Base-by-base conservation (phyloP, 2,113 vertebrate species). In the Plotosus lineatus region DNA sequence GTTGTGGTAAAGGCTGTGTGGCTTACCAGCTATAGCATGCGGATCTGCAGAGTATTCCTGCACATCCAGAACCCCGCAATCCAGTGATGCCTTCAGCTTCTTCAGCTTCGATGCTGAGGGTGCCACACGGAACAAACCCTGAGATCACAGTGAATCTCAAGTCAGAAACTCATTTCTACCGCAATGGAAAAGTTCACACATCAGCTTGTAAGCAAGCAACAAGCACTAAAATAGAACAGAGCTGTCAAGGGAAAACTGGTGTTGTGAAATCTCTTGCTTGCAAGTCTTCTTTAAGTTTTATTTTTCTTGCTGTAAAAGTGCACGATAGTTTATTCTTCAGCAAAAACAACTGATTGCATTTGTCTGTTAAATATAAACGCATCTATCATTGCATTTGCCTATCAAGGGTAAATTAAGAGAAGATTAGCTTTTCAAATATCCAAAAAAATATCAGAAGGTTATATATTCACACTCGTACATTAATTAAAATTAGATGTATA, bases 91-190 rank as follows among this genome's bases (percentile, higher is more conserved):
- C 90, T 99, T 99, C 31, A 99, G 94, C 90, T 99, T 99, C 94
- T 99, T 99, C 79, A 99, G 92, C 89, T 99, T 99, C 85, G 98
- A 99, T 78, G 97, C 96, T 0, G 98, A 98, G 0, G 98, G 97
- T 60, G 98, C 98, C 85, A 99, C 97, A 51, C 97, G 93, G 90
- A 99, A 99, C 55, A 99, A 95, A 73, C 98, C 98, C 98, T 99
- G 66, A n/a, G 14, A 77, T 78, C 63, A 87, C 31, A 87, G 77
- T 81, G 83, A 89, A 84, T 65, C 69, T 26, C 51, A 31, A 48
- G n/a, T 66, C 26, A 81, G 53, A 79, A 80, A 38, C 63, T 60
- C 6, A 81, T 74, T 69, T 60, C 86, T 80, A 80, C 44, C 31
- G 58, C 56, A 75, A 53, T 42, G 38, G 58, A 75, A 63, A 23